phyloP scores from a whole-genome alignment of 1,140 invertebrate genomes.

The Achatina immaculata region DNA sequence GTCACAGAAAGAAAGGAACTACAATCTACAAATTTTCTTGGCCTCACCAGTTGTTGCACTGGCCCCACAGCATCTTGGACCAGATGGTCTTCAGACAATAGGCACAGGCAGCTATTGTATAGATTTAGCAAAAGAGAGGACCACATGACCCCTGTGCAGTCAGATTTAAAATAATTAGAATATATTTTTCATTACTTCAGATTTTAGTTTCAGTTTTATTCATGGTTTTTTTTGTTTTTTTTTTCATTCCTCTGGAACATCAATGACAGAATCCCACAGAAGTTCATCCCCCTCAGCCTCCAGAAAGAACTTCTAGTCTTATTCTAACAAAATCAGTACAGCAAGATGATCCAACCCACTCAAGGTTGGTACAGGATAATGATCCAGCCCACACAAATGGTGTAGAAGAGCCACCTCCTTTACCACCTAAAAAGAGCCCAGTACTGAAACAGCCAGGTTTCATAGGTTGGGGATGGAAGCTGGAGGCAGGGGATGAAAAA shows the following conservation, averaged over 20 bases:
- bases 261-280: conserved; percentile 16
- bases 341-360: neutral
- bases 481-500: conserved; percentile 7
- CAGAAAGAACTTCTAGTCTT: conserved; percentile 18
- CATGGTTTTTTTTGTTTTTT: neutral
- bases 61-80: no score
- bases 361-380: neutral
- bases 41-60: no score
- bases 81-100: no score
- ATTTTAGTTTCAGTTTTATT: no score
- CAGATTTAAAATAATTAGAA: no score
- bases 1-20: no score
- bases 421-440: conserved; percentile 34
- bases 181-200: no score
- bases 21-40: no score
- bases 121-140: no score
- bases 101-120: no score
- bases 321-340: neutral
- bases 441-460: neutral
- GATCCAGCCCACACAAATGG: neutral
- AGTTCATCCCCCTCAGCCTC: conserved; percentile 7
- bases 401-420: neutral
- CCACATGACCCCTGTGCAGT: no score
- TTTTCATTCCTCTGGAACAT: neutral
- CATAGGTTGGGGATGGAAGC: neutral